Conservation (phyloP, 2,888 invertebrate genomes). For the Dyspetes luteomarginatus region DNA sequence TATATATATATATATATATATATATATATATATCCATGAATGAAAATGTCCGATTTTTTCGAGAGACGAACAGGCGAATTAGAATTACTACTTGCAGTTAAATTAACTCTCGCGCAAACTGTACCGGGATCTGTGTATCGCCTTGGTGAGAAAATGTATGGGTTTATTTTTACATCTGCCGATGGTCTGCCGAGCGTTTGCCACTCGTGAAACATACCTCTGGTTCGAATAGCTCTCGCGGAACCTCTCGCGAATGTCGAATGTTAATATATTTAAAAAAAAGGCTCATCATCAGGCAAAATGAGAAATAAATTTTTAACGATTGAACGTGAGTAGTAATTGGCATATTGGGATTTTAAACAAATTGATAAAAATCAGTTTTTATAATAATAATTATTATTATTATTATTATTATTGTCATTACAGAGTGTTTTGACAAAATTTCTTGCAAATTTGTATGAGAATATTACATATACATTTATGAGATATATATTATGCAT, state of each 20-base stretch:
- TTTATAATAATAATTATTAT: no score
- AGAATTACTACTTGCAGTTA: conserved; percentile 26
- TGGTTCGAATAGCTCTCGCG: conserved; percentile 38
- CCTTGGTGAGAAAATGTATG: conserved; percentile 57
- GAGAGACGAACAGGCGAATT: conserved; percentile 34
- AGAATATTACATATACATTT: neutral
- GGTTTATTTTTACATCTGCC: conserved; percentile 62
- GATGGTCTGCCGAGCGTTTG: conserved; percentile 43
- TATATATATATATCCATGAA: no score
- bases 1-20: neutral
- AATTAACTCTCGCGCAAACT: neutral
- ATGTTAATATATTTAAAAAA: conserved; percentile 28
- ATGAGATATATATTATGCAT: neutral
- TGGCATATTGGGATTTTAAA: no score
- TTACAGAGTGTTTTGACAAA: neutral
- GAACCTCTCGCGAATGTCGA: conserved; percentile 17
- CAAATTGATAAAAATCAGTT: no score
- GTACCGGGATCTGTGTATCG: conserved; percentile 1
- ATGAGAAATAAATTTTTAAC: no score
- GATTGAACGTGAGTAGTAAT: no score
- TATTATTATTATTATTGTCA: no score
- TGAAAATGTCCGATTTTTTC: neutral
- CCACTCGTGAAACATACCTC: conserved; percentile 43
- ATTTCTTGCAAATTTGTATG: neutral
- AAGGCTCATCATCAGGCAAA: neutral